Base-by-base conservation (phyloP, 2,113 vertebrate species). In the Dolichotis patagonum region DNA sequence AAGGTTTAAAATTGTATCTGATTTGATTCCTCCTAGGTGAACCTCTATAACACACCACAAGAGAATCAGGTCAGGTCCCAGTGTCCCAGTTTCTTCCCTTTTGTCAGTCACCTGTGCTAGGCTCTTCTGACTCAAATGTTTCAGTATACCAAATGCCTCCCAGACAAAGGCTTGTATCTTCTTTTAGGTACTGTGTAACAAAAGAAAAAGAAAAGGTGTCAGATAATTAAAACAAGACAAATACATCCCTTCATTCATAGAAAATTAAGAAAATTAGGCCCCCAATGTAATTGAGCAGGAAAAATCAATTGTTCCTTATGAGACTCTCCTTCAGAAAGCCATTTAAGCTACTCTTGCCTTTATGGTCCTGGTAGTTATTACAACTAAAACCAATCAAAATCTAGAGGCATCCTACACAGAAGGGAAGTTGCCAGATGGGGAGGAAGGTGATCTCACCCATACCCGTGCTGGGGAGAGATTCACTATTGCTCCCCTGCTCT, bases 261-360 rank as follows among this genome's bases (percentile, higher is more conserved):
- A 65, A 96, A 95, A 93, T 26, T 85, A 75, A 65, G 43, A 65
- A 96, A 95, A 93, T 26, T 85, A 75, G 87, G 13, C 81, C 49
- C 69, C 62, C 28, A 91, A 30, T 13, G 69, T 93, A 93, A 91
- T 0, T 88, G 41, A n/a, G 26, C 46, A 90, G 41, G 71, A 38
- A 75, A 81, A 80, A 84, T 58, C 54, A 65, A 3, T 49, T 88
- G 30, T 63, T 82, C 83, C 1, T 82, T 84, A 43, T 26, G 11
- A 95, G 28, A 69, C 54, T 81, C 6, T 95, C 41, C 24, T 96
- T 78, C 16, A 17, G 60, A 94, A 88, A 86, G 43, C 32, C 24
- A 60, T 78, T 17, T 49, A 14, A 73, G 11, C 63, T 67, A 52
- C 22, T 69, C 20, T 35, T 75, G 52, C 46, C 20, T 85, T 35